These are phyloP conservation scores for Epirrhoe tristata DNA, from an alignment of 2,888 invertebrate genomes.

Conservation along the genomic window DNA sequence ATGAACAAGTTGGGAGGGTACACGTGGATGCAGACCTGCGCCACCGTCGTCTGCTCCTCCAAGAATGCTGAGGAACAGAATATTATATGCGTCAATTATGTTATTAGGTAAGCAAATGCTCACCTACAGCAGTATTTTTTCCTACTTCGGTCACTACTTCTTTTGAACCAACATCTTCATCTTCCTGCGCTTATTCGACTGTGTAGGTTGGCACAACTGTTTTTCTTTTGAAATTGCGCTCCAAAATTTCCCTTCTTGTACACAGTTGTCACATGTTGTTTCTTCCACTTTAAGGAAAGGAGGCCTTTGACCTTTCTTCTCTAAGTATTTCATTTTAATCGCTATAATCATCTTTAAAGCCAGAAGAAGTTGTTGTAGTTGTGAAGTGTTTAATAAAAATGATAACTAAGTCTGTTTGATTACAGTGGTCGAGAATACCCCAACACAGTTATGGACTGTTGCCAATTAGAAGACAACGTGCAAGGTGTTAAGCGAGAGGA, in stretches of 20 bases:
- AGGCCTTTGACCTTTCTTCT: too few species aligned
- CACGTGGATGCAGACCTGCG: slow-evolving; percentile 98
- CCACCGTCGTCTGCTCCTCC: slow-evolving; percentile 97
- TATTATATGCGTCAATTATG: slow-evolving; percentile 98
- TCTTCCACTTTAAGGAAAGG: too few species aligned
- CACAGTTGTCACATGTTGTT: too few species aligned
- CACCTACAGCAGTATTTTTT: too few species aligned
- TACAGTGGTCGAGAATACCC: slow-evolving; percentile 94
- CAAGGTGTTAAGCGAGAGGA: slow-evolving; percentile 94
- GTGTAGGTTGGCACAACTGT: too few species aligned
- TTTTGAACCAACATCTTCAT: too few species aligned
- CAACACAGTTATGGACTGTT: slow-evolving; percentile 96
- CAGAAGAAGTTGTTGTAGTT: not conserved
- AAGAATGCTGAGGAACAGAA: slow-evolving; percentile 99
- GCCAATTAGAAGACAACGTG: slow-evolving; percentile 94
- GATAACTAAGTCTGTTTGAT: slow-evolving; percentile 7
- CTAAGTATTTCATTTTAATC: too few species aligned
- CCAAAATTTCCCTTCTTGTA: too few species aligned
- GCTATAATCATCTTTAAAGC: too few species aligned
- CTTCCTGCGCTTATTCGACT: too few species aligned
- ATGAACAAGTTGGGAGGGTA: slow-evolving; percentile 98
- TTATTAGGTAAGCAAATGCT: slow-evolving; percentile 90
- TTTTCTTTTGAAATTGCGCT: too few species aligned
- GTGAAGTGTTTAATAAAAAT: not conserved
- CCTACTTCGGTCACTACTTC: too few species aligned